A percentile compares a stretch with the other conserved stretches of the same genome.
Evolutionary conservation across 2,113 vertebrate genomes (phyloP).

Genomic region (Antechinus flavipes): DNA sequence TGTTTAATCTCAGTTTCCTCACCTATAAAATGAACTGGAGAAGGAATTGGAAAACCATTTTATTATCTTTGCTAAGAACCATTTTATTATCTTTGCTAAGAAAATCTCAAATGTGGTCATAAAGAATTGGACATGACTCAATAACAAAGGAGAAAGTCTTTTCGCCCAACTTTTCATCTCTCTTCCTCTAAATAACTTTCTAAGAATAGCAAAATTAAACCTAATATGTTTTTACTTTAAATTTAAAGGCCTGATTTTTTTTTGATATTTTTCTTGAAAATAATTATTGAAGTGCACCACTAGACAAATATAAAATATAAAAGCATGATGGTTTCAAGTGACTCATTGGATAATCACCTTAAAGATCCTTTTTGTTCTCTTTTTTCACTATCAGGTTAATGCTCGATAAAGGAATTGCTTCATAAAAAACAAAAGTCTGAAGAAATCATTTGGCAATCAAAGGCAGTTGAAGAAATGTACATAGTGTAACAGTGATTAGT

Average conservation of each 20-base stretch:
- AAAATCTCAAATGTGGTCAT: no score
- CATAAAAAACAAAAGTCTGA: constrained; percentile 46
- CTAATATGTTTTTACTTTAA: background rate
- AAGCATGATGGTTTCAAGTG: constrained; percentile 46
- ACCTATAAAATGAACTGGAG: no score
- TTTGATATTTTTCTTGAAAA: constrained; percentile 55
- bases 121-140: background rate
- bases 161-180: constrained; percentile 26
- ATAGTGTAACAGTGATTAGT: constrained; percentile 11
- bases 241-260: constrained; percentile 5
- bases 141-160: constrained; percentile 25
- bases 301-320: constrained; percentile 31
- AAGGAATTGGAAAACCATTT: no score
- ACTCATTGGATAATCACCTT: constrained; percentile 57
- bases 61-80: no score
- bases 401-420: constrained; percentile 43
- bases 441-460: background rate
- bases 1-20: no score
- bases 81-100: no score
- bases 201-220: constrained; percentile 54
- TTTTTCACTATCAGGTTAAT: constrained; percentile 54
- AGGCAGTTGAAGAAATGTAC: background rate
- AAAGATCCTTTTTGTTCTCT: constrained; percentile 56
- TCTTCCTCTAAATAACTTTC: constrained; percentile 49
- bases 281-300: background rate